Evolutionary conservation across 1,140 invertebrate species (phyloP).

Genomic region (Aradophagus sp.): DNA sequence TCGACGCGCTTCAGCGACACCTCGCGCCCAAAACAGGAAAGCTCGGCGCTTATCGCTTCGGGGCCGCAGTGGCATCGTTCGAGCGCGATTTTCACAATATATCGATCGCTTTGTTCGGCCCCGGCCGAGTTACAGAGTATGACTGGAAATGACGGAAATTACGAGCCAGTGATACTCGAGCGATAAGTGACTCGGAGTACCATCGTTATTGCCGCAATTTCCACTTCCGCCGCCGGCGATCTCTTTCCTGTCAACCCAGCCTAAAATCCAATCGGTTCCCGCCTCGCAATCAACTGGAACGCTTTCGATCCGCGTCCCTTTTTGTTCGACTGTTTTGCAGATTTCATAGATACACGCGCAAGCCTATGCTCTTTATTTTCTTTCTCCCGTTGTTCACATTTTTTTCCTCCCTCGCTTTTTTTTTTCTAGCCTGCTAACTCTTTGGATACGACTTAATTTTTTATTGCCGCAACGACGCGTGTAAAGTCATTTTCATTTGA

Average conservation of each 20-base stretch:
- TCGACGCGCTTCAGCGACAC: conserved; percentile 36
- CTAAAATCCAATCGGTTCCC: conserved; percentile 56
- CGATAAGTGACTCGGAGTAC: conserved; percentile 63
- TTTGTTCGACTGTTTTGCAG: too few species aligned
- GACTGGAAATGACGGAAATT: conserved; percentile 64
- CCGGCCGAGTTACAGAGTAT: conserved; percentile 50
- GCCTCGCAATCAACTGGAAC: conserved; percentile 49
- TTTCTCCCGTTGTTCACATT: too few species aligned
- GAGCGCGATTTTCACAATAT: conserved; percentile 42
- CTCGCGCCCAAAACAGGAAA: conserved; percentile 13
- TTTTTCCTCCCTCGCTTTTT: too few species aligned
- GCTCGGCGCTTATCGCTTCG: too few species aligned
- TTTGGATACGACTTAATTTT: too few species aligned
- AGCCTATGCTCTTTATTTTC: too few species aligned
- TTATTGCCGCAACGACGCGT: too few species aligned
- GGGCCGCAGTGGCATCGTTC: conserved; percentile 21
- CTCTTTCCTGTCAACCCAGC: conserved; percentile 58
- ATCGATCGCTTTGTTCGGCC: conserved; percentile 54
- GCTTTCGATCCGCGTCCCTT: conserved; percentile 12
- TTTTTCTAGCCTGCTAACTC: too few species aligned
- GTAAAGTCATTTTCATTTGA: too few species aligned
- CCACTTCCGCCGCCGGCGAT: conserved; percentile 60
- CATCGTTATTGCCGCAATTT: conserved; percentile 64
- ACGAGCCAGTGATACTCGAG: conserved; percentile 61
- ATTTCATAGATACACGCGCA: too few species aligned